Evolutionary conservation across 2,113 vertebrate genomes (phyloP), one percentile per base, ranked within the genome.

Genomic region (Eudyptes chrysolophus): DNA sequence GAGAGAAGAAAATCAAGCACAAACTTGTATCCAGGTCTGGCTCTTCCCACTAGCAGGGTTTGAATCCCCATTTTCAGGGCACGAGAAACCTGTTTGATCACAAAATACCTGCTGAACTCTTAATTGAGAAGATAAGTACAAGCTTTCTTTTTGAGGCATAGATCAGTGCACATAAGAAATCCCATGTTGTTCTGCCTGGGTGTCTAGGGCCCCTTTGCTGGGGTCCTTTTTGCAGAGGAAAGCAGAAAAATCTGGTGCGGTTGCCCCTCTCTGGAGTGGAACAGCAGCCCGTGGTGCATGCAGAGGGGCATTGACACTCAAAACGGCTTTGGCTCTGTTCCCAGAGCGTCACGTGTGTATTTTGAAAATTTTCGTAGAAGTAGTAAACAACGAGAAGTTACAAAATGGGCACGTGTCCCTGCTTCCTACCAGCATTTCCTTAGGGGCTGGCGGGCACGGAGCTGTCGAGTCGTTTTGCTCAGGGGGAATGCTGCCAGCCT

Each of bases 371-470:
- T 88, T 95, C 58, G 55, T 34, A n/a, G 38, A 70, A 66, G n/a
- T 70, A 78, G 64, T 84, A 70, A 97, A 83, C 46, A 87, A 84
- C 0, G 0, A 77, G 44, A 83, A 79, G 62, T 69, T 89, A 61
- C 58, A 82, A 95, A 94, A 58, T 51, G 61, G 74, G 42, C 52
- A 36, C 0, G 0, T 44, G 84, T 76, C 49, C 40, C 61, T 54
- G 52, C 65, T 93, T 85, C 87, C 74, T 91, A 76, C 34, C 46
- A 25, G 49, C 2, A 0, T 85, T 82, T 89, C 69, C 42, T 72
- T 51, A 21, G 27, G 46, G 44, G 24, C 61, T 72, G 0, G 0
- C 1, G 1, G 32, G 36, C 22, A 7, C 11, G 2, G 54, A 83
- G 27, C 21, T 9, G 15, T 16, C 1, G 2, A 83, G 15, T 16